Percentiles rank a stretch among this genome's conserved stretches.
These are phyloP conservation scores for Mastomys coucha DNA, from an alignment of 2,113 vertebrate genomes.

Conservation along the genomic window DNA sequence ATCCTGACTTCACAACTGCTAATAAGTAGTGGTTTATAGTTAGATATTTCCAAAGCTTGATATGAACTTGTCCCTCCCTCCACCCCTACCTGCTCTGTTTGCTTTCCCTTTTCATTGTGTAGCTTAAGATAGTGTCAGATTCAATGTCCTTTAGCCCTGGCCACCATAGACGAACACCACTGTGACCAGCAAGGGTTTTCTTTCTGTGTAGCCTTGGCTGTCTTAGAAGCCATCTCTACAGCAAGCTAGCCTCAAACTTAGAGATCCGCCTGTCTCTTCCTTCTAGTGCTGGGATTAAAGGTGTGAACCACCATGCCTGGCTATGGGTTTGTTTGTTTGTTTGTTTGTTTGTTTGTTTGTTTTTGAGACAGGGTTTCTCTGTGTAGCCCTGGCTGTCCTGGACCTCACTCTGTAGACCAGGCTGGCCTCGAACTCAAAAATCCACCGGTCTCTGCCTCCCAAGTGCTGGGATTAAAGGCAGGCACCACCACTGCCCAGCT, in stretches of 20 bases:
- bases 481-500: neutral
- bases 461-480: neutral
- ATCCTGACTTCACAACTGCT: constrained; percentile 21
- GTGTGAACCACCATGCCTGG: neutral
- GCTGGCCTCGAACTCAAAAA: neutral
- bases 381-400: neutral
- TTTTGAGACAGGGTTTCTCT: neutral
- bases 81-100: too few relatives aligned
- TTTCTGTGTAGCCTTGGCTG: neutral
- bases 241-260: too few relatives aligned
- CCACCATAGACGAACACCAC: too few relatives aligned
- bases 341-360: too few relatives aligned
- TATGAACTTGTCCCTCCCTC: neutral
- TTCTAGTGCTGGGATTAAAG: neutral
- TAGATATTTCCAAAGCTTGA: neutral
- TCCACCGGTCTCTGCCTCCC: neutral
- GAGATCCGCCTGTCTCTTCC: too few relatives aligned
- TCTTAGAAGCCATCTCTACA: neutral
- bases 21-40: neutral
- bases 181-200: neutral
- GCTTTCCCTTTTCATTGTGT: neutral
- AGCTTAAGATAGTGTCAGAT: neutral
- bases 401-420: too few relatives aligned
- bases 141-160: neutral
- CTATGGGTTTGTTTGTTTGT: neutral